phyloP scores from a whole-genome alignment of 2,888 invertebrate species.

The Vesta saturnalis region DNA sequence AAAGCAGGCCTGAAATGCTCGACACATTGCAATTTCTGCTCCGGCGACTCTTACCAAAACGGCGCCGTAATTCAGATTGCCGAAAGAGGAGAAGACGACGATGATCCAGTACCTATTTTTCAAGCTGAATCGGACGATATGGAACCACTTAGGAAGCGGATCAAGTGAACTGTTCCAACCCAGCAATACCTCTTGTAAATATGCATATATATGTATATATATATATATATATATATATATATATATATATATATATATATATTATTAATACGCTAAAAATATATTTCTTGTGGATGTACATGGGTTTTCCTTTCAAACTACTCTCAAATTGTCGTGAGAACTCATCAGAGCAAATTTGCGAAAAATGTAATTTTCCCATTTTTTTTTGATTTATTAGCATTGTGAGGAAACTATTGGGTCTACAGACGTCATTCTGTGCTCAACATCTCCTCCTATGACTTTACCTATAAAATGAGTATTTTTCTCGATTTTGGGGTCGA shows the following conservation, averaged over 20 bases:
- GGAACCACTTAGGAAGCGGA: no score
- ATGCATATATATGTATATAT: not conserved
- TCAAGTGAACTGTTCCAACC: not conserved
- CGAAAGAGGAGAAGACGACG: not conserved
- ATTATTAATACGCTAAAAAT: not conserved
- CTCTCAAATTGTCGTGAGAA: not conserved
- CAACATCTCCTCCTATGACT: no score
- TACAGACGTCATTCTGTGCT: no score
- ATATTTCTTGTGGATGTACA: not conserved
- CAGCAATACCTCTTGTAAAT: not conserved
- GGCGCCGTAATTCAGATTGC: not conserved
- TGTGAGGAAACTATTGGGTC: no score
- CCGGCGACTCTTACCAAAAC: not conserved
- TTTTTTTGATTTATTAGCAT: no score
- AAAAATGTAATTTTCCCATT: no score
- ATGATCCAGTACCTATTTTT: not conserved
- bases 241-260: not conserved
- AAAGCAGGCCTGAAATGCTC: constrained; percentile 6
- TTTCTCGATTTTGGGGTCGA: no score
- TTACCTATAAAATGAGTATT: no score
- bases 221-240: not conserved
- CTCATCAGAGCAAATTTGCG: not conserved
- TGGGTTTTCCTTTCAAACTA: no score
- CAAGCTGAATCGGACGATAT: no score
- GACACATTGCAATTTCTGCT: not conserved